Base-by-base conservation (phyloP, 2,113 vertebrate genomes). In the Centropristis striata region DNA sequence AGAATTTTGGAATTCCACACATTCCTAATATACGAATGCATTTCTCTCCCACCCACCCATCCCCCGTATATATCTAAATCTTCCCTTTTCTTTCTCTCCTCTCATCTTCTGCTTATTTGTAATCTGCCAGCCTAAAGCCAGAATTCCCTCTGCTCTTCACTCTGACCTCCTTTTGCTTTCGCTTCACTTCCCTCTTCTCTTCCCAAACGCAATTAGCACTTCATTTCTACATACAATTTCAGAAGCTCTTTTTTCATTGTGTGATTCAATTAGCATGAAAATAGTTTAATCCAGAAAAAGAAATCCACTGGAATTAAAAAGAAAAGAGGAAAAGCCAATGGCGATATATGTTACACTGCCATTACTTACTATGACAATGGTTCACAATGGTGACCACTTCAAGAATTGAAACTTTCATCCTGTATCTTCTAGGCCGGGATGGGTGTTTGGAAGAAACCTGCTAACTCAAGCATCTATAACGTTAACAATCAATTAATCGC, bases 111-210 rank as follows among this genome's bases (percentile, higher is more conserved):
- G 44, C 71, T 80, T 80, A 67, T 86, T 87, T 83, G 80, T 88
- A 89, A 89, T 89, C 61, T 75, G 53, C 66, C 36, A 54, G 85
- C 80, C 78, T 67, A 16, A 67, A 86, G 82, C 66, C 51, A 84
- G 44, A 88, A 83, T 41, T 83, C 88, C 63, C 75, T 75, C 74
- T 18, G 46, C 71, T 85, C 81, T 54, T 81, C 81, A 50, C 37
- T 83, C 69, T 89, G 88, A 92, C 90, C 90, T 92, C 86, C 42
- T 92, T 92, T 89, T 82, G 55, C 69, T 78, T 81, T 77, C 63
- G 66, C 47, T 86, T 84, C 50, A 1, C 76, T 83, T 67, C 63
- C 70, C 53, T 78, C 63, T 28, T 63, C 47, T 75, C 27, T 57
- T 64, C 50, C 58, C 32, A 32, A 75, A 14, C 11, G 49, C 23